These are phyloP conservation scores for Cichlasoma orientale DNA, from an alignment of 2,797 vertebrate species.

Conservation along the genomic window DNA sequence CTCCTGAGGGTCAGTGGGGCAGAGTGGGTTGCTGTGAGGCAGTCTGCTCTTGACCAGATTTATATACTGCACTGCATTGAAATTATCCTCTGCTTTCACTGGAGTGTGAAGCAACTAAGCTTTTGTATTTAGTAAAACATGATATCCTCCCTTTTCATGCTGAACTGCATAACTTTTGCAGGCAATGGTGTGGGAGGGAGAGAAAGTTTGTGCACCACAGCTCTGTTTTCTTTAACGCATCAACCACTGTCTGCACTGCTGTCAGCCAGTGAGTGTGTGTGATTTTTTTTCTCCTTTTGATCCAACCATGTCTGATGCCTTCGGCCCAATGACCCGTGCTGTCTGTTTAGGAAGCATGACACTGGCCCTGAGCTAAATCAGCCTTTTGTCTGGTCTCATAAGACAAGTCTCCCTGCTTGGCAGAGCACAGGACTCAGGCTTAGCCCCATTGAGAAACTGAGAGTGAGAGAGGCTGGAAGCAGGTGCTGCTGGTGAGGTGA, in stretches of 20 bases:
- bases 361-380: slow-evolving; percentile 63
- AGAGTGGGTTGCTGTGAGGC: slow-evolving; percentile 41
- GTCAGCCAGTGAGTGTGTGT: slow-evolving; percentile 32
- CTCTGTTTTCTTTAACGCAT: slow-evolving; percentile 50
- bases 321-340: slow-evolving; percentile 69
- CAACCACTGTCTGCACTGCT: slow-evolving; percentile 44
- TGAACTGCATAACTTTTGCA: slow-evolving; percentile 18
- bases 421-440: slow-evolving; percentile 58
- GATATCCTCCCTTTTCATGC: neutral
- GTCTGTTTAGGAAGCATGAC: slow-evolving; percentile 65
- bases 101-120: neutral
- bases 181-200: slow-evolving; percentile 5
- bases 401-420: slow-evolving; percentile 65
- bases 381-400: slow-evolving; percentile 63
- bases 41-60: slow-evolving; percentile 29
- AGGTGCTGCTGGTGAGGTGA: slow-evolving; percentile 62
- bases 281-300: slow-evolving; percentile 58
- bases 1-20: slow-evolving; percentile 47
- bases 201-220: slow-evolving; percentile 7
- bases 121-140: slow-evolving; percentile 1
- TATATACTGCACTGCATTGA: neutral
- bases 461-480: slow-evolving; percentile 58
- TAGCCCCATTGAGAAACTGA: slow-evolving; percentile 59
- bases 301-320: slow-evolving; percentile 67
- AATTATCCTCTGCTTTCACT: neutral